Conservation (phyloP, 2,113 vertebrate genomes). For the Podilymbus podiceps region DNA sequence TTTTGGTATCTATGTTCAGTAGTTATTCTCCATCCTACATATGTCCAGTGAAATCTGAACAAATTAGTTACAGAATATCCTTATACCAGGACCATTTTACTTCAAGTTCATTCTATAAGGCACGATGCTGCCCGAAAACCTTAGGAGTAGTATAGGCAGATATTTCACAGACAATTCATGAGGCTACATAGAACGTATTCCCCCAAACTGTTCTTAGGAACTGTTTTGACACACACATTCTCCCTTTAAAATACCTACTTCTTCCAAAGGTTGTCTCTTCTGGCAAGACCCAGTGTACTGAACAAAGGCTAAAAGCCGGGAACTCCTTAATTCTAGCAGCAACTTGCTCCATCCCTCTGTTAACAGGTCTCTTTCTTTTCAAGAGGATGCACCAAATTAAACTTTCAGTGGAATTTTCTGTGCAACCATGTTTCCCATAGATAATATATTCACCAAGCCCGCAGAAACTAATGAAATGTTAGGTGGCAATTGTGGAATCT, state of each 20-base stretch:
- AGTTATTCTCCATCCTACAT: background rate
- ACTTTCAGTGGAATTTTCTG: background rate
- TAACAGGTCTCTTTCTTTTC: background rate
- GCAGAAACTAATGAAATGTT: background rate
- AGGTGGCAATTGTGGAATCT: background rate
- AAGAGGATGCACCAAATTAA: background rate
- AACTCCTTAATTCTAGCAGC: background rate
- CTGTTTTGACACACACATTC: background rate
- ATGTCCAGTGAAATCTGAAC: background rate
- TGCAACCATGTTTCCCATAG: background rate
- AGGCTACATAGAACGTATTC: background rate
- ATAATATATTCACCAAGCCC: background rate
- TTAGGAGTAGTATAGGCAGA: background rate
- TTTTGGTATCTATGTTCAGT: background rate
- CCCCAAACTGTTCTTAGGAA: background rate
- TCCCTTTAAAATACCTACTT: background rate
- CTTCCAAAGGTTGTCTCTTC: background rate
- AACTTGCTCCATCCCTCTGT: background rate
- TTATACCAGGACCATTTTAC: background rate
- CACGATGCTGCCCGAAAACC: background rate
- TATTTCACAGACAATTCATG: background rate
- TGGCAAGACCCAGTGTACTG: background rate
- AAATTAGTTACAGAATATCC: background rate
- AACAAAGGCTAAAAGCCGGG: background rate
- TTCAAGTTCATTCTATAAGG: background rate